Base-by-base conservation (phyloP, 2,113 vertebrate species). In the Zingel zingel region DNA sequence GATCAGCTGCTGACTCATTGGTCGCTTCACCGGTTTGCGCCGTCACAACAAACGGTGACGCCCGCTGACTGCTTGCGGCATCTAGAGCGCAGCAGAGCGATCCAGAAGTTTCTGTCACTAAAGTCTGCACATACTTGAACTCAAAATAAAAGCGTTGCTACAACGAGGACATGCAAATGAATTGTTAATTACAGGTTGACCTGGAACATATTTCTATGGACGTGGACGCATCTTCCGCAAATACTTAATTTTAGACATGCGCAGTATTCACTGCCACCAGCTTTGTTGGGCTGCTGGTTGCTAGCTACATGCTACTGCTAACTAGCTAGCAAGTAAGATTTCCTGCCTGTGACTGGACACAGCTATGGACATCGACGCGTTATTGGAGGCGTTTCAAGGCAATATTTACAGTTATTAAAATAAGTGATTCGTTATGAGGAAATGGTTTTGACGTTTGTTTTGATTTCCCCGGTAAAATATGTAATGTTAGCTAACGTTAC, bases 371-470 rank as follows among this genome's bases (percentile, higher is more conserved):
- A 90, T 96, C 95, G 96, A 97, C 93, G 93, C 96, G 88, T 93
- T 98, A 83, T 91, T 96, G 92, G 96, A 97, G 91, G 97, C 96
- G 78, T 95, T 98, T 90, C 96, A 96, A 97, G 97, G 97, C 95
- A 95, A 81, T 83, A 7, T 80, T 92, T 50, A 68, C 67, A 79
- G 5, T 77, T 77, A 74, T 83, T 8, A 3, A 27, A 80, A 67
- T 12, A 4, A 47, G 16, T 3, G 10, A 19, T 47, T n/a, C 0
- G 6, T 72, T 23, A 30, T 74, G 30, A 53, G n/a, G 15, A 3
- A 51, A 11, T 19, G 12, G 1, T 12, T 71, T 75, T 72, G 9
- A 6, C 1, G 6, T 67, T 30, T 67, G 27, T 48, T 70, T 62
- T 15, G 10, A n/a, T 54, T 36, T 11, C 0, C 8, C 25, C 3